Percentiles rank a stretch among this genome's conserved stretches.
Conservation (phyloP, 2,888 invertebrate genomes). For the Pyrrhia umbra region DNA sequence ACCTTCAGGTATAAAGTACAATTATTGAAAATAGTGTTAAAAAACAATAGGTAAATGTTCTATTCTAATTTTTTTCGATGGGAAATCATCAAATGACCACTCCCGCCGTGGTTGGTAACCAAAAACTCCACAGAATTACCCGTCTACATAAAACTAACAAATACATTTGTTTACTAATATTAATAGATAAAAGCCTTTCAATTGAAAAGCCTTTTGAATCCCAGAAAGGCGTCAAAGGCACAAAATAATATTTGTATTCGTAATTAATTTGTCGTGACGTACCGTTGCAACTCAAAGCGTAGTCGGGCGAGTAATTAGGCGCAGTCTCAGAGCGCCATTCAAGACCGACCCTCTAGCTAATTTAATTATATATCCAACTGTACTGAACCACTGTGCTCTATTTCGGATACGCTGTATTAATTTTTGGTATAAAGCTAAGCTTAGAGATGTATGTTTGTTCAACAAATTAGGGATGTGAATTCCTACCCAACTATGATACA, state of each 20-base stretch:
- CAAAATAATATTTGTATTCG: slow-evolving; percentile 45
- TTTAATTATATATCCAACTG: slow-evolving; percentile 29
- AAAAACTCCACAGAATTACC: no score
- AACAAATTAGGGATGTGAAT: slow-evolving; percentile 12
- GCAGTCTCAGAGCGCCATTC: slow-evolving; percentile 23
- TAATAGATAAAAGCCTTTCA: slow-evolving; percentile 5
- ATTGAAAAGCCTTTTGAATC: slow-evolving; percentile 8
- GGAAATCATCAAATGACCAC: no score
- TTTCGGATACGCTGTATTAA: slow-evolving; percentile 9
- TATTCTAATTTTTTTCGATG: no score
- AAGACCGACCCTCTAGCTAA: slow-evolving; percentile 8
- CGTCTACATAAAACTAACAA: no score
- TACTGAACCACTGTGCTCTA: slow-evolving; percentile 1
- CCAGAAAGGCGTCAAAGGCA: slow-evolving; percentile 10
- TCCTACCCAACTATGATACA: no score
- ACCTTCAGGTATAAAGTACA: no score
- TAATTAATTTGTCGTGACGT: slow-evolving; percentile 44
- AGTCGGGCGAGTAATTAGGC: slow-evolving; percentile 31
- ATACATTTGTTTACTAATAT: not conserved
- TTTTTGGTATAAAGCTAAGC: slow-evolving; percentile 2
- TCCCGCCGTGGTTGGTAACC: no score
- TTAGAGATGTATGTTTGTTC: not conserved
- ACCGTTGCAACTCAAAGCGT: slow-evolving; percentile 24
- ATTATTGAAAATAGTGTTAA: no score
- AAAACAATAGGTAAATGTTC: no score